Evolutionary conservation across 2,888 invertebrate species (phyloP), one percentile per base, ranked within the genome.

Genomic region (Phalera bucephala): DNA sequence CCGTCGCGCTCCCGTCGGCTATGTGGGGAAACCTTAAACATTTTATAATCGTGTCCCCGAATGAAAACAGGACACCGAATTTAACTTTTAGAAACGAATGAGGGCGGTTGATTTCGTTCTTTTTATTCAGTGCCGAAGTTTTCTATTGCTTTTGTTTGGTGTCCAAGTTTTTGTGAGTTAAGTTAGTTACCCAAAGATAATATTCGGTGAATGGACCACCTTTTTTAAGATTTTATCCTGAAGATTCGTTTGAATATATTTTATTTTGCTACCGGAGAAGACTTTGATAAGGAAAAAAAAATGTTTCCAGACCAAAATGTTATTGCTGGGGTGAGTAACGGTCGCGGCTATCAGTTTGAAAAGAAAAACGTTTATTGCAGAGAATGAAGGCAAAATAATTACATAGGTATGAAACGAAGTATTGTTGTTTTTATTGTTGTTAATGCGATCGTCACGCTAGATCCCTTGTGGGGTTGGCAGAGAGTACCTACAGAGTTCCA

Each of bases 101-200:
- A 76, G 70, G 62, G 51, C 63, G 59, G 64, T 67, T 69, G 74
- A 80, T 80, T 84, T 72, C 64, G 69, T 80, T 80, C 77, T 77
- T 83, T 80, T 79, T 78, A 84, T 84, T 85, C 80, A 80, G 78
- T 75, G 71, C 67, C 67, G 71, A 80, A 82, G 74, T 83, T 86
- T n/a, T 78, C 66, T 79, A 80, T 80, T 80, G 79, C 75, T 82
- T 78, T 80, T 79, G 77, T 74, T 67, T 61, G 52, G 61, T 64
- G 59, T 64, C 47, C 58, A 57, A 57, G 59, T 57, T 68, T 66
- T 67, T 70, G 64, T 69, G 60, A 62, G 55, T 64, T 55, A 58
- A 60, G 35, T 52, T 46, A 72, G 71, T 64, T 56, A 53, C 44
- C 47, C 43, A 45, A 56, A 79, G 79, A 78, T 81, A 78, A 76